Evolutionary conservation across 2,888 invertebrate genomes (phyloP).

Genomic region (Lasioglossum figueresi): DNA sequence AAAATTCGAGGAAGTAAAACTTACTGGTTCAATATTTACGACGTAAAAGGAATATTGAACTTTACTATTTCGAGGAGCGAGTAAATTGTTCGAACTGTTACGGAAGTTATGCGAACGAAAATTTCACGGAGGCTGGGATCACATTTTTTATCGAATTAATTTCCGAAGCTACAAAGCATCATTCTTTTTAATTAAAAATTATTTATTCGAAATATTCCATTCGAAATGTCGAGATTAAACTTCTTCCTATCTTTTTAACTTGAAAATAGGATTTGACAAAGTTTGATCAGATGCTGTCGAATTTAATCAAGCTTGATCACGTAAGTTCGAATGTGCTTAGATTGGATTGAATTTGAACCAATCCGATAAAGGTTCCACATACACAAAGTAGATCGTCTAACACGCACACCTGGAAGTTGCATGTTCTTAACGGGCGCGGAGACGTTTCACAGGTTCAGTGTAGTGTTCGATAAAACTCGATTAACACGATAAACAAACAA

Average conservation of each 20-base stretch:
- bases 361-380: neutral
- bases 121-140: neutral
- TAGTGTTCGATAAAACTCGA: neutral
- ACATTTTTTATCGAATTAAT: neutral
- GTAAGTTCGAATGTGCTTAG: constrained; percentile 1
- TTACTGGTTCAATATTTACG: neutral
- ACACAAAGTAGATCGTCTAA: neutral
- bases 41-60: neutral
- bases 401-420: neutral
- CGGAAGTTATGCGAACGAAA: neutral
- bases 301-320: neutral
- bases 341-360: neutral
- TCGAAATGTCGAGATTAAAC: neutral
- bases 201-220: neutral
- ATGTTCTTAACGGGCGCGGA: neutral
- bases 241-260: neutral
- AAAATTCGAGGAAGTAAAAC: constrained; percentile 5
- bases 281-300: neutral
- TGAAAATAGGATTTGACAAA: neutral
- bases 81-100: neutral
- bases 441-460: neutral
- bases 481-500: neutral
- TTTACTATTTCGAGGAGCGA: neutral
- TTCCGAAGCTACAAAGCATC: neutral
- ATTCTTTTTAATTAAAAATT: neutral